Base-by-base conservation (phyloP, 2,888 invertebrate species). In the Apamea anceps region DNA sequence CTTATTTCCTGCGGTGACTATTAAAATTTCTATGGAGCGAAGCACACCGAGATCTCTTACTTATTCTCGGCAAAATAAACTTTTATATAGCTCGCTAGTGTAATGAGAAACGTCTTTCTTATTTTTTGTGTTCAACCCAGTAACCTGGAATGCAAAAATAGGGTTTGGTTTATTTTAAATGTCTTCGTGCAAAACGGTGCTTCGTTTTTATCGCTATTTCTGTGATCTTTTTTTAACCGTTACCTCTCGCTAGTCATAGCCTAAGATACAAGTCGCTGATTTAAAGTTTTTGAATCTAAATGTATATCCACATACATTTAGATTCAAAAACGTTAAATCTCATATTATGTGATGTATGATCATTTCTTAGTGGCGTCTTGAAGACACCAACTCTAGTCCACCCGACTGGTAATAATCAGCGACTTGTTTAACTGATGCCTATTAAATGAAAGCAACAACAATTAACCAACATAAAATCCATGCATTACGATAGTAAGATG, bases 1-100 rank as follows among this genome's bases (percentile, higher is more conserved):
- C 80, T 88, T 89, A 87, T 88, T 89, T 88, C 80, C 82, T 75
- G 77, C 76, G 68, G 87, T 66, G 73, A 81, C 87, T 84, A 81
- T 91, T 87, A 83, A 81, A 67, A 87, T 87, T 84, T 80, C 63
- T 86, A 76, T 82, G 57, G 70, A 54, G 70, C 75, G 57, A 32
- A 60, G 72, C 65, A 60, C 65, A 62, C 66, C 0, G 54, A 70
- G 78, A 75, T 78, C 72, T 75, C 32, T 68, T 77, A 78, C 72
- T 82, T 81, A 81, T 79, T 77, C 62, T 54, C 37, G 71, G 71
- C 60, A 73, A 85, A 72, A 84, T 63, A 57, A 42, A 48, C 63
- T 83, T 79, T 76, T 82, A 74, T 82, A 77, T 84, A 45, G 71
- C 77, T 68, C 42, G 32, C 70, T 37, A 57, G 62, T 62, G 71